Conservation (phyloP, 2,888 invertebrate species). For the Meganola albula region DNA sequence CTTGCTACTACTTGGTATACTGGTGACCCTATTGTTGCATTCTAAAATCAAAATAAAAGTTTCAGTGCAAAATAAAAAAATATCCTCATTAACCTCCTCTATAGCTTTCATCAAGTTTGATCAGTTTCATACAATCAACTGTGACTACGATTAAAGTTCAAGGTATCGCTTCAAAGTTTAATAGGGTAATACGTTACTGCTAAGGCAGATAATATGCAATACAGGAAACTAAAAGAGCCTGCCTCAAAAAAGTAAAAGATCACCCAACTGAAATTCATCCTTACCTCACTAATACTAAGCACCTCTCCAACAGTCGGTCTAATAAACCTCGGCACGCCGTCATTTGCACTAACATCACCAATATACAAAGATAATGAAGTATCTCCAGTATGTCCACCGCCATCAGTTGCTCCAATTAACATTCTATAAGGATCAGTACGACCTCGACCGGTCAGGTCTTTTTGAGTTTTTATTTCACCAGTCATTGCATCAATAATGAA, state of each 20-base stretch:
- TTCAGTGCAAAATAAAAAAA: neutral
- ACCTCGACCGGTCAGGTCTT: constrained; percentile 84
- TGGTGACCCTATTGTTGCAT: constrained; percentile 83
- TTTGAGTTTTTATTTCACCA: constrained; percentile 82
- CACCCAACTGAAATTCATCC: constrained; percentile 1
- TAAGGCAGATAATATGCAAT: too few relatives aligned
- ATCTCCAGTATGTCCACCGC: constrained; percentile 81
- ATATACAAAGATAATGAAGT: constrained; percentile 82
- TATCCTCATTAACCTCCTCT: too few relatives aligned
- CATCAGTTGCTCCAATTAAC: constrained; percentile 82
- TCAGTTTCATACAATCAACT: too few relatives aligned
- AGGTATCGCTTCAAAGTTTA: too few relatives aligned
- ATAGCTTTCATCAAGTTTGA: too few relatives aligned
- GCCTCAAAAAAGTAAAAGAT: neutral
- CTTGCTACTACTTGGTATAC: constrained; percentile 87
- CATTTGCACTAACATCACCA: constrained; percentile 88
- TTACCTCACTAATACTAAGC: constrained; percentile 83
- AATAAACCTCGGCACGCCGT: constrained; percentile 86
- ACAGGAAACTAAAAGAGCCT: too few relatives aligned
- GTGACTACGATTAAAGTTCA: too few relatives aligned
- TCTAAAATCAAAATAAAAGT: constrained; percentile 53
- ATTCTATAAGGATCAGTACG: constrained; percentile 84
- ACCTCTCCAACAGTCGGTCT: constrained; percentile 83
- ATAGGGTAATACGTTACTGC: too few relatives aligned
- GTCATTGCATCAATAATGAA: constrained; percentile 81